Conservation (phyloP, 1,140 invertebrate species). For the Ephestia elutella region DNA sequence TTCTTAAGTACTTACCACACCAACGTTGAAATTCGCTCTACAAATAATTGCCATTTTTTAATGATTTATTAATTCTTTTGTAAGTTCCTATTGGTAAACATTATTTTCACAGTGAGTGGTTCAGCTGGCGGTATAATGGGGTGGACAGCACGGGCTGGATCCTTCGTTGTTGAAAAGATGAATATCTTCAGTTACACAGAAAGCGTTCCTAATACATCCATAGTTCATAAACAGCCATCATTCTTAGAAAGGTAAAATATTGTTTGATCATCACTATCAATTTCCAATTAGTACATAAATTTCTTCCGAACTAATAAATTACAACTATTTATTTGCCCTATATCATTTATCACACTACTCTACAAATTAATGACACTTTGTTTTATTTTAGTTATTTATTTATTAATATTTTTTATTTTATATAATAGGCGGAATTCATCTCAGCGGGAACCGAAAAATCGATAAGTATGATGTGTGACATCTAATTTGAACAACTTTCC, state of each 20-base stretch:
- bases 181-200: slow-evolving; percentile 72
- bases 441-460: neutral
- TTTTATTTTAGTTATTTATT: neutral
- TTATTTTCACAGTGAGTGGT: slow-evolving; percentile 37
- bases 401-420: neutral
- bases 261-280: neutral
- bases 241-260: slow-evolving; percentile 76
- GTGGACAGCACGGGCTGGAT: slow-evolving; percentile 85
- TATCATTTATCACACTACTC: too few relatives aligned
- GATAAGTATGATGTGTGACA: neutral
- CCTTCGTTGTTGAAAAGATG: slow-evolving; percentile 87
- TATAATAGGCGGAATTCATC: neutral
- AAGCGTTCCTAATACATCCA: slow-evolving; percentile 54
- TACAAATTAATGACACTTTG: too few relatives aligned
- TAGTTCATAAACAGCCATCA: slow-evolving; percentile 65
- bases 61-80: slow-evolving; percentile 8
- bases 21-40: too few relatives aligned
- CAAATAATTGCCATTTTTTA: neutral
- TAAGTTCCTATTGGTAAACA: too few relatives aligned
- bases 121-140: slow-evolving; percentile 71
- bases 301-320: too few relatives aligned
- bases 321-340: too few relatives aligned
- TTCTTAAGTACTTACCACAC: too few relatives aligned
- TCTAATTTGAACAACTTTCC: neutral
- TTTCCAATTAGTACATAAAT: too few relatives aligned